A percentile compares a stretch with the other conserved stretches of the same genome.
phyloP scores from a whole-genome alignment of 2,888 invertebrate genomes.

The Fabriciana adippe region DNA sequence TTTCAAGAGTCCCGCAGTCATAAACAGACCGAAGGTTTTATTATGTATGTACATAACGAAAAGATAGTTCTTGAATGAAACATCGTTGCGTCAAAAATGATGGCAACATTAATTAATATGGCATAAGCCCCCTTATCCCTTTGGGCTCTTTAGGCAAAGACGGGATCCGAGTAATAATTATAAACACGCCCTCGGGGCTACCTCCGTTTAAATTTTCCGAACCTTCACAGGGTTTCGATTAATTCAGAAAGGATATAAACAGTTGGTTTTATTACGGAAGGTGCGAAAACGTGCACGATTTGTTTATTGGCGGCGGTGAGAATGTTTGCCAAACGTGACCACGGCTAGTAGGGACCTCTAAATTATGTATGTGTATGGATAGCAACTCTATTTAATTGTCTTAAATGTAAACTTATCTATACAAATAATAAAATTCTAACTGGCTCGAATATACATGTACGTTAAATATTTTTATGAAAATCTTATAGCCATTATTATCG shows the following conservation, averaged over 20 bases:
- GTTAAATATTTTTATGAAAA: no score
- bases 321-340: slow-evolving; percentile 9
- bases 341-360: neutral
- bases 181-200: slow-evolving; percentile 74
- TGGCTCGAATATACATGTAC: no score
- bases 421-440: no score
- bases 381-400: neutral
- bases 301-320: slow-evolving; percentile 18
- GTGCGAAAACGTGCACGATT: slow-evolving; percentile 28
- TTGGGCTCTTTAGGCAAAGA: slow-evolving; percentile 43
- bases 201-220: slow-evolving; percentile 42
- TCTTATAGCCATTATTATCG: no score
- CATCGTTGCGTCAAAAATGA: slow-evolving; percentile 42
- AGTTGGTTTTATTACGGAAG: slow-evolving; percentile 33
- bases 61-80: slow-evolving; percentile 29
- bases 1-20: neutral
- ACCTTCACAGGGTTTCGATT: slow-evolving; percentile 34
- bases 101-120: slow-evolving; percentile 47
- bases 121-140: slow-evolving; percentile 44
- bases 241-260: slow-evolving; percentile 35
- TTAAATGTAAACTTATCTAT: no score
- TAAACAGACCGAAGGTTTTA: neutral
- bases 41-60: neutral
- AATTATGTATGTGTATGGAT: neutral
- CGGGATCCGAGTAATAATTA: slow-evolving; percentile 69